phyloP scores from a whole-genome alignment of 2,797 vertebrate species.

The Siniperca undulata region DNA sequence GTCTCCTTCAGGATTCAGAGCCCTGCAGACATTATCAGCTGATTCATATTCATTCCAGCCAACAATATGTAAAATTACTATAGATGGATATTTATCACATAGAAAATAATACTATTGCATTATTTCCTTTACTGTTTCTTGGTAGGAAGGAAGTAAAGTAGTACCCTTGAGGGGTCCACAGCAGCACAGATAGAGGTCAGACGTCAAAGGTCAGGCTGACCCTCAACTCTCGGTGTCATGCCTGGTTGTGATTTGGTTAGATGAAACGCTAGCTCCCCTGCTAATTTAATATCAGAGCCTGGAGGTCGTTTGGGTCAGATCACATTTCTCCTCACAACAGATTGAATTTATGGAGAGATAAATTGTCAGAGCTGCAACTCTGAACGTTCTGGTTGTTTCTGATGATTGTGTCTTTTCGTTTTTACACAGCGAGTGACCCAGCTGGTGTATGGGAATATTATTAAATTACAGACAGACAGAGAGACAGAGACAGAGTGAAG shows the following conservation, averaged over 20 bases:
- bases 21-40: neutral
- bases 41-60: neutral
- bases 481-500: neutral
- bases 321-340: conserved; percentile 74
- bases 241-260: conserved; percentile 74
- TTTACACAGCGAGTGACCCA: conserved; percentile 33
- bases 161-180: conserved; percentile 16
- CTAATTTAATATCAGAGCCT: conserved; percentile 76
- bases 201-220: conserved; percentile 66
- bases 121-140: neutral
- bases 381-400: conserved; percentile 49
- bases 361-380: conserved; percentile 52
- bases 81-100: neutral
- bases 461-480: conserved; percentile 46
- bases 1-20: conserved; percentile 5
- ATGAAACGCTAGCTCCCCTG: conserved; percentile 74
- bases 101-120: neutral
- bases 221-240: conserved; percentile 77
- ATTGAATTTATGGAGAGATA: conserved; percentile 72
- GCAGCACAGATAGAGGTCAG: conserved; percentile 52
- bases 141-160: neutral
- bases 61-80: neutral
- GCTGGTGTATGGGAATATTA: conserved; percentile 47
- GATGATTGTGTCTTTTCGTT: conserved; percentile 49
- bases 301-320: conserved; percentile 77